These are phyloP conservation scores for Gymnopithys bicolor DNA, from an alignment of 2,797 vertebrate species.

Conservation along the genomic window DNA sequence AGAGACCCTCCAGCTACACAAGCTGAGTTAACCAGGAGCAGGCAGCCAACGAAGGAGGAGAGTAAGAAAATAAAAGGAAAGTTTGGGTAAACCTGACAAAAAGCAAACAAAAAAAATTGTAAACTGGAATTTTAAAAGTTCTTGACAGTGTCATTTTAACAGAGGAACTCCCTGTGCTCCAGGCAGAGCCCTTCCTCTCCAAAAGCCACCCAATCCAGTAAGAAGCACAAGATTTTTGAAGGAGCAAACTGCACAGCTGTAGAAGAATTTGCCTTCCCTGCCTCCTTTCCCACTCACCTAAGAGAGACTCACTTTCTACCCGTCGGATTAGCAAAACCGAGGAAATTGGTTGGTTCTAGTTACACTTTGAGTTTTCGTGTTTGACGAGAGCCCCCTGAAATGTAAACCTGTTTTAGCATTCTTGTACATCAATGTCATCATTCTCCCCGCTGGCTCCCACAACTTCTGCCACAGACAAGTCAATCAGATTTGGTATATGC, in stretches of 20 bases:
- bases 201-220: not conserved
- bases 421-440: constrained; percentile 68
- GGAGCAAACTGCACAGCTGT: not conserved
- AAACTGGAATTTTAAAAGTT: not conserved
- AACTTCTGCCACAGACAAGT: constrained; percentile 48
- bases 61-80: not conserved
- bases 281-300: not conserved
- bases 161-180: constrained; percentile 9
- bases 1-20: not conserved
- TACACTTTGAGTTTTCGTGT: constrained; percentile 27
- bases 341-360: constrained; percentile 5
- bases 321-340: not conserved
- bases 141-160: constrained; percentile 8
- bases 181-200: constrained; percentile 14
- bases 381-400: constrained; percentile 13
- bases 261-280: constrained; percentile 27
- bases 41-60: not conserved
- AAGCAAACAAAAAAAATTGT: not conserved
- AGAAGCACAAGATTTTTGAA: not conserved
- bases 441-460: constrained; percentile 57
- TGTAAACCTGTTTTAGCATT: constrained; percentile 67
- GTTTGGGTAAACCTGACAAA: not conserved
- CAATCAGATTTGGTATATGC: constrained; percentile 70
- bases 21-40: constrained; percentile 32
- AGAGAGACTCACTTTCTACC: not conserved